phyloP scores from a whole-genome alignment of 2,888 invertebrate genomes.

The Melolontha melolontha region DNA sequence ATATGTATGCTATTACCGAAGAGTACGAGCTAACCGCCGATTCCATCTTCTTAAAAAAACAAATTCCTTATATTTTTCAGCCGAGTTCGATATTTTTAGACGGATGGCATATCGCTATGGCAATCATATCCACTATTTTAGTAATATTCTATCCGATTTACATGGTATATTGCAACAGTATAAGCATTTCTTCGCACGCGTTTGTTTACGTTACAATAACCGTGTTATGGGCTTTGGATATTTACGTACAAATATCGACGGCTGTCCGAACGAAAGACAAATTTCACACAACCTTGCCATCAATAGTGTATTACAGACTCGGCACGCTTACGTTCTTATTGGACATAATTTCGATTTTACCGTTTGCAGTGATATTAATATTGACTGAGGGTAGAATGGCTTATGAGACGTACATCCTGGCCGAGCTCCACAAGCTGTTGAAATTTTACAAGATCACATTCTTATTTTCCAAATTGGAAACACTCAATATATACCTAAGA shows the following conservation, averaged over 20 bases:
- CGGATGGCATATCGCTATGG: constrained; percentile 48
- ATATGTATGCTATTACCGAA: constrained; percentile 50
- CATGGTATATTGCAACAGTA: constrained; percentile 36
- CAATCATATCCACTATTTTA: constrained; percentile 34
- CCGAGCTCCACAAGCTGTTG: constrained; percentile 47
- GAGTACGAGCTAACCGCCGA: constrained; percentile 49
- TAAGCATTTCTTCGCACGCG: constrained; percentile 6
- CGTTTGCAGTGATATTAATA: constrained; percentile 44
- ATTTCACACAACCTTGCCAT: constrained; percentile 42
- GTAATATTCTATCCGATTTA: constrained; percentile 47
- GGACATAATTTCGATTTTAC: constrained; percentile 48
- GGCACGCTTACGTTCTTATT: constrained; percentile 43
- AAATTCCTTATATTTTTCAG: constrained; percentile 52
- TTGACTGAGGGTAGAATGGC: constrained; percentile 37
- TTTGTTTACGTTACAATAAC: constrained; percentile 34
- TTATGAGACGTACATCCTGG: constrained; percentile 34
- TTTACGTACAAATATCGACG: constrained; percentile 51
- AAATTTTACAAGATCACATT: constrained; percentile 48
- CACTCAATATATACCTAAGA: constrained; percentile 18
- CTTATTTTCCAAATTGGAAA: constrained; percentile 29
- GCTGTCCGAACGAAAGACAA: constrained; percentile 48
- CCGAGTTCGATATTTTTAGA: constrained; percentile 50
- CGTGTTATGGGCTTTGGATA: constrained; percentile 47
- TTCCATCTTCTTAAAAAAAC: constrained; percentile 50
- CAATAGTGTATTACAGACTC: constrained; percentile 42